phyloP scores from a whole-genome alignment of 2,888 invertebrate genomes.

The Flabesymbios commensalis region DNA sequence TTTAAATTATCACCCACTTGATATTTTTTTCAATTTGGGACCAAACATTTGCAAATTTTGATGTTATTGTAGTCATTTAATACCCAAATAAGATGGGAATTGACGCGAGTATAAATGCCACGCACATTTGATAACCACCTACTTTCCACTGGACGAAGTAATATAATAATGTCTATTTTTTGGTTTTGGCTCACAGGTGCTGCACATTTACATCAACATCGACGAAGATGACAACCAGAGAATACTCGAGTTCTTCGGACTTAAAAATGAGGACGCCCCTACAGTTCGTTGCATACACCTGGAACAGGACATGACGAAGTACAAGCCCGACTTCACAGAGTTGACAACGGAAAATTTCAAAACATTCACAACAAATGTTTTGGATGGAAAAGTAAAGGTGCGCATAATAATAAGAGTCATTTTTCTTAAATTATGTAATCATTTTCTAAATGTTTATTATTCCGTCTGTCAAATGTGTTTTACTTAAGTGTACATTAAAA shows the following conservation, averaged over 20 bases:
- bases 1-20: too few relatives aligned
- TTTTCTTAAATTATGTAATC: not conserved
- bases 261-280: constrained; percentile 80
- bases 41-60: too few relatives aligned
- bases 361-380: constrained; percentile 84
- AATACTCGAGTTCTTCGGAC: constrained; percentile 98
- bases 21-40: too few relatives aligned
- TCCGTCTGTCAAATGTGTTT: not conserved
- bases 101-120: too few relatives aligned
- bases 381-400: constrained; percentile 86
- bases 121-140: too few relatives aligned
- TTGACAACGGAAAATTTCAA: constrained; percentile 71
- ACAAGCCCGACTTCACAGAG: constrained; percentile 77
- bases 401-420: not conserved
- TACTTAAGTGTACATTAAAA: not conserved
- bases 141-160: too few relatives aligned
- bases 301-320: constrained; percentile 69
- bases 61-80: too few relatives aligned
- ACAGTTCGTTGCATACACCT: constrained; percentile 86
- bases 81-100: too few relatives aligned
- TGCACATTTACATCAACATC: constrained; percentile 94
- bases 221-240: constrained; percentile 94
- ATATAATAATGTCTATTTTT: too few relatives aligned
- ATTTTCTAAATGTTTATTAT: not conserved
- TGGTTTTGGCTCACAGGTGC: too few relatives aligned